Evolutionary conservation across 1,140 invertebrate genomes (phyloP), one percentile per base, ranked within the genome.

Genomic region (Brachionus manjavacas): DNA sequence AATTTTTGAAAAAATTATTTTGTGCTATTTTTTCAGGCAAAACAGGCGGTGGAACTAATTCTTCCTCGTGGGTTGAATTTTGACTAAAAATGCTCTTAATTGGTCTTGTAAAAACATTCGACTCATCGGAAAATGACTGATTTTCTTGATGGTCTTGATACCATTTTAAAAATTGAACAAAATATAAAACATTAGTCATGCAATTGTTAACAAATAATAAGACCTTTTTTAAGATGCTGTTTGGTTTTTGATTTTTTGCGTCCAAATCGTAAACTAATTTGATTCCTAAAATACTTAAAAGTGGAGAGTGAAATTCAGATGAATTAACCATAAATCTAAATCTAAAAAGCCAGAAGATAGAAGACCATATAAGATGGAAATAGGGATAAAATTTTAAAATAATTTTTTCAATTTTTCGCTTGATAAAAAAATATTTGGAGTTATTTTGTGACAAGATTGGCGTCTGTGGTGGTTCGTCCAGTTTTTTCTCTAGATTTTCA

Each of bases 161-260:
- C 79, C 79, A 81, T 35, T 81, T 81, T 39, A 64, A 64, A 64
- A 81, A 81, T 81, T 81, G 52, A 64, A 81, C 52, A 41, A 68
- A 81, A 64, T 64, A 81, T 20, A 81, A 41, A 16, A 16, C n/a
- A 64, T 60, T 68, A 11, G 79, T 64, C 20, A 81, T 43, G 14
- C n/a, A 20, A 25, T 60, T 64, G 16, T 81, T 81, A 11, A 64
- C 35, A 43, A 41, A 64, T 39, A 46, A 41, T 25, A 81, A 81
- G 12, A 64, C 7, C 4, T 8, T 60, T 41, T 46, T 68, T 16
- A 81, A 28, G 1, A 60, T 11, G 6, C 31, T n/a, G 23, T 25
- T 81, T 20, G 14, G 20, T n/a, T 39, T 81, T 64, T 60, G 9
- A 41, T 60, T 64, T 43, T 64, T 68, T 11, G 14, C 4, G 11